Evolutionary conservation across 1,140 invertebrate genomes (phyloP), one percentile per base, ranked within the genome.

Genomic region (Drosophila rhopaloa): DNA sequence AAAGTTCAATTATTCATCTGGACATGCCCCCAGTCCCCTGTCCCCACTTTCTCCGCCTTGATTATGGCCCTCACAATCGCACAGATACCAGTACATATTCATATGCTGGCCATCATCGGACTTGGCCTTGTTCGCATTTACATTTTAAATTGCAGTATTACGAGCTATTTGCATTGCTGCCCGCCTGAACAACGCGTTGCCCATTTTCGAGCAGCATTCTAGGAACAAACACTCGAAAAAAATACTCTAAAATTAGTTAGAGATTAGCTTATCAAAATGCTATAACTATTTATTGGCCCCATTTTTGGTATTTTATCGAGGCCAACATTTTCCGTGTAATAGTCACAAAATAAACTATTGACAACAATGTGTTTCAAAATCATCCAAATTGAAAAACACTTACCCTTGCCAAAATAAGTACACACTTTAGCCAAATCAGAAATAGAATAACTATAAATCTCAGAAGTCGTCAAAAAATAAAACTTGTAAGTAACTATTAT

Each of bases 101-200:
- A 56, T 61, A 70, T 66, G 53, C 71, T 50, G 61, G 66, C 72
- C 76, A 80, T 60, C 65, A 74, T 41, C 53, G 48, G 61, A 48
- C 70, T 86, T 88, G 84, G 79, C 83, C 83, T 83, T 61, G 63
- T 55, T 71, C 74, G 76, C 80, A 88, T 88, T 88, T 88, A 79
- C 83, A 88, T 88, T 89, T 89, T 88, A 88, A 88, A 88, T 88
- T 88, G 80, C 83, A 76, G 72, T 71, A 74, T 74, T 76, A 76
- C 65, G 72, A 73, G 60, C 67, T 79, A 82, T 88, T 86, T 86
- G 83, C 83, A 86, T 70, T 89, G 79, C 66, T 77, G 53, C 68
- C 76, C 74, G 55, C 76, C 79, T 35, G 37, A 60, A 59, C 70
- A 56, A 62, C 67, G 77, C 79, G 79, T 51, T 76, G 63, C 56